Evolutionary conservation across 2,113 vertebrate genomes (phyloP), one percentile per base, ranked within the genome.

Genomic region (Aleadryas rufinucha): DNA sequence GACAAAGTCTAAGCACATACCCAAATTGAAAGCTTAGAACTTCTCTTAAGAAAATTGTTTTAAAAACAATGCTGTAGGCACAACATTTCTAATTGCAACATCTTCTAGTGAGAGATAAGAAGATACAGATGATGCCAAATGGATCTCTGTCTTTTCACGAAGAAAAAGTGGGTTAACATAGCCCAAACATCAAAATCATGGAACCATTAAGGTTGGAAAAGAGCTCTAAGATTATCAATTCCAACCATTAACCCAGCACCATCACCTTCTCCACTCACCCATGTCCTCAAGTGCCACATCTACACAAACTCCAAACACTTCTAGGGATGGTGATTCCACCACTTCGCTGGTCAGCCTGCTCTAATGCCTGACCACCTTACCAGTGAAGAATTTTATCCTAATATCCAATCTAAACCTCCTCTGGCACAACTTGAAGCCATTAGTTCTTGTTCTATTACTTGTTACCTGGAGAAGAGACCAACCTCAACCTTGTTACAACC

Each of bases 121-220:
- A 42, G 1, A 30, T 35, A 61, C 19, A 89, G 20, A 78, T 35
- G 12, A 61, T 23, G 8, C 1, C 15, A 81, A 69, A 50, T 2
- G 1, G 13, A 45, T 64, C 6, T 81, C 33, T 26, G 10, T 11
- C 13, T 27, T 84, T 79, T 89, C 84, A 41, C 5, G 6, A 75
- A 39, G 11, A 31, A 57, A 64, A 78, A 39, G 11, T 47, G 14
- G 4, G 1, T 52, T 61, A 74, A 33, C 9, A 7, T 33, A 71
- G 42, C 4, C 3, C 31, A 60, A 53, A 42, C 8, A 53, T 53
- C 28, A 41, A 45, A 68, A 45, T 18, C 13, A 52, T 17, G 16
- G n/a, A 53, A 60, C 30, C 0, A 0, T 47, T 41, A 22, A n/a
- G 20, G 17, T 26, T 47, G 45, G 11, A 41, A 53, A 59, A 75